phyloP scores from a whole-genome alignment of 1,140 invertebrate genomes.

The Bombus waltoni region DNA sequence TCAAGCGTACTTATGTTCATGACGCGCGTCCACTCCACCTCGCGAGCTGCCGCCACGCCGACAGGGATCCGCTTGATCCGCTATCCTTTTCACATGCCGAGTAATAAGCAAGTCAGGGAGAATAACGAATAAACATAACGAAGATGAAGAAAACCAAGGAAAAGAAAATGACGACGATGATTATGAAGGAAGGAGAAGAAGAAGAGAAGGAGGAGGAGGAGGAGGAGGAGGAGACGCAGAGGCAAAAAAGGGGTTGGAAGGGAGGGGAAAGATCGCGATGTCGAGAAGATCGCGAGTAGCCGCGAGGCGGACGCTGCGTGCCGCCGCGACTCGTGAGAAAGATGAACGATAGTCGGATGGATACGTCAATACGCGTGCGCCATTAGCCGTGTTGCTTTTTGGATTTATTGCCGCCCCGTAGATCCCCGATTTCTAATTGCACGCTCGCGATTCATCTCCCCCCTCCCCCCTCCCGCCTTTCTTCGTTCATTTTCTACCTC shows the following conservation, averaged over 20 bases:
- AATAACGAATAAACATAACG: background rate
- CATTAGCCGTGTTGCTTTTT: slow-evolving; percentile 65
- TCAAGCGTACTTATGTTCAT: slow-evolving; percentile 62
- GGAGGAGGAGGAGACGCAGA: background rate
- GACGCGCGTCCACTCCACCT: background rate
- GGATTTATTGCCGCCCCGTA: slow-evolving; percentile 71
- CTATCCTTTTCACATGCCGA: background rate
- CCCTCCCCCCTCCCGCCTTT: background rate
- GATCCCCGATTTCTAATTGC: slow-evolving; percentile 76
- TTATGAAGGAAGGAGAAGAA: background rate
- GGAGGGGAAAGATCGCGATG: background rate
- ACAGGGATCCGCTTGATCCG: background rate
- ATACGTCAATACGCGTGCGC: slow-evolving; percentile 71
- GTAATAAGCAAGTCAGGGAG: background rate
- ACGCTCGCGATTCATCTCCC: slow-evolving; percentile 45
- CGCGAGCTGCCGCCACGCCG: too few species aligned
- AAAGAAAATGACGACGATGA: background rate
- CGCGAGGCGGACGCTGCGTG: slow-evolving; percentile 56
- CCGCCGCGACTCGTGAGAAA: slow-evolving; percentile 73
- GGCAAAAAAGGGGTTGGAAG: background rate
- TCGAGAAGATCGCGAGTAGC: slow-evolving; percentile 50
- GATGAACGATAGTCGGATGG: slow-evolving; percentile 76
- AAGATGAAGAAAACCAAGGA: background rate
- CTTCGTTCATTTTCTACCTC: background rate
- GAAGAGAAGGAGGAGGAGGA: background rate